These are phyloP conservation scores for Larimichthys crocea DNA, from an alignment of 2,113 vertebrate genomes.

Conservation along the genomic window DNA sequence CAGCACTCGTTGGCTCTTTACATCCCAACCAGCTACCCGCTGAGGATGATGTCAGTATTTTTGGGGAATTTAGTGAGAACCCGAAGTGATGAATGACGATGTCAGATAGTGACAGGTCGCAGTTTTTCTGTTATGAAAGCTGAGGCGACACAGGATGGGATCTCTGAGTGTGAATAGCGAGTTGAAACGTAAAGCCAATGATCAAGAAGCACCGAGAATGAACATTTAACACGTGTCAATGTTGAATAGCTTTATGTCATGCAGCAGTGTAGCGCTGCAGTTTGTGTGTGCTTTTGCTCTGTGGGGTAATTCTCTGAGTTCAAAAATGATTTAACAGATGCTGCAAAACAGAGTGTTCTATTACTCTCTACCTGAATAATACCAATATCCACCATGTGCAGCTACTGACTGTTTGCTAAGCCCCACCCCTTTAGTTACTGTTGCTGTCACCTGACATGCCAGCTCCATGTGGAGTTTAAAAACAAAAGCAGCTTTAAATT, in stretches of 20 bases:
- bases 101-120: neutral
- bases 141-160: neutral
- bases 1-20: neutral
- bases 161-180: constrained; percentile 13
- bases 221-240: constrained; percentile 40
- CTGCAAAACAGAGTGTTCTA: constrained; percentile 50
- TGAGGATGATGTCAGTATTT: constrained; percentile 32
- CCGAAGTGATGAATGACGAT: constrained; percentile 9
- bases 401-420: constrained; percentile 28
- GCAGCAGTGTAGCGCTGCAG: constrained; percentile 21
- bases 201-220: constrained; percentile 12
- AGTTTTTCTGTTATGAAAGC: constrained; percentile 13
- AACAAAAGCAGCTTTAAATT: neutral
- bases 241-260: constrained; percentile 48
- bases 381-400: constrained; percentile 16
- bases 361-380: constrained; percentile 9
- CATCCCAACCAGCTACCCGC: neutral
- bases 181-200: constrained; percentile 9
- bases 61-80: constrained; percentile 3
- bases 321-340: constrained; percentile 46
- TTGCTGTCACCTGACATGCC: neutral
- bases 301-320: constrained; percentile 14
- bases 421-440: neutral
- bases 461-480: neutral
- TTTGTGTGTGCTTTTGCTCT: constrained; percentile 42